Percentiles rank a stretch among this genome's conserved stretches.
Conservation (phyloP, 1,140 invertebrate species). For the Mycetomoellerius zeteki region DNA sequence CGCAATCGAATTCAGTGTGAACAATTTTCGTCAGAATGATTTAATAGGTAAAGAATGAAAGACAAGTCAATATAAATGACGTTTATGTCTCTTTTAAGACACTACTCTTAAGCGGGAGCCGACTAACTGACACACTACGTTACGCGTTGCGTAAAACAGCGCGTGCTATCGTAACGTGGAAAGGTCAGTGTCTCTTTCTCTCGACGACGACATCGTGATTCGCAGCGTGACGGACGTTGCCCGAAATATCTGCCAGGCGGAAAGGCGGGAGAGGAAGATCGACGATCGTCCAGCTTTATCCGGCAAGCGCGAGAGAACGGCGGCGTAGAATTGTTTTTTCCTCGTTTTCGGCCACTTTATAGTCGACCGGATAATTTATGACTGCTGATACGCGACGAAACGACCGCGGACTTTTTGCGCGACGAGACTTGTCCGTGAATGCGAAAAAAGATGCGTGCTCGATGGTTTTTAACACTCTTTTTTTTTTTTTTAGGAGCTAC, state of each 20-base stretch:
- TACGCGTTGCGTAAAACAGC: constrained; percentile 74
- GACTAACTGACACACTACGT: constrained; percentile 30
- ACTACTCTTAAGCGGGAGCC: background rate
- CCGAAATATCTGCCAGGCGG: constrained; percentile 69
- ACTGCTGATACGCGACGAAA: constrained; percentile 38
- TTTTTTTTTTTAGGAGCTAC: background rate
- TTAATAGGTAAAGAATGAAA: background rate
- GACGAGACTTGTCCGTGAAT: constrained; percentile 18
- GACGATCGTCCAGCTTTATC: constrained; percentile 27
- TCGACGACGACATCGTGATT: constrained; percentile 72
- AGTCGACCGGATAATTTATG: constrained; percentile 43
- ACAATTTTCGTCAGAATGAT: background rate
- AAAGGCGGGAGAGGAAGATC: constrained; percentile 58
- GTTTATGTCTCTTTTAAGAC: background rate
- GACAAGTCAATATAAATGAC: constrained; percentile 16
- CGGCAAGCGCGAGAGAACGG: constrained; percentile 3
- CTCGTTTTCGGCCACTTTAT: constrained; percentile 45
- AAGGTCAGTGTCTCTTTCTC: constrained; percentile 81
- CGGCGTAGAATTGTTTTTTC: background rate
- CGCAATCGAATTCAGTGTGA: background rate
- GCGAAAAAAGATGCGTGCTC: background rate
- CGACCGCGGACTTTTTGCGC: constrained; percentile 47
- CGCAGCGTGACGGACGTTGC: constrained; percentile 59
- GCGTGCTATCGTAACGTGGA: constrained; percentile 73
- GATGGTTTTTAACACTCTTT: constrained; percentile 6